Evolutionary conservation across 1,140 invertebrate genomes (phyloP), one percentile per base, ranked within the genome.

Genomic region (Papilio helenus): DNA sequence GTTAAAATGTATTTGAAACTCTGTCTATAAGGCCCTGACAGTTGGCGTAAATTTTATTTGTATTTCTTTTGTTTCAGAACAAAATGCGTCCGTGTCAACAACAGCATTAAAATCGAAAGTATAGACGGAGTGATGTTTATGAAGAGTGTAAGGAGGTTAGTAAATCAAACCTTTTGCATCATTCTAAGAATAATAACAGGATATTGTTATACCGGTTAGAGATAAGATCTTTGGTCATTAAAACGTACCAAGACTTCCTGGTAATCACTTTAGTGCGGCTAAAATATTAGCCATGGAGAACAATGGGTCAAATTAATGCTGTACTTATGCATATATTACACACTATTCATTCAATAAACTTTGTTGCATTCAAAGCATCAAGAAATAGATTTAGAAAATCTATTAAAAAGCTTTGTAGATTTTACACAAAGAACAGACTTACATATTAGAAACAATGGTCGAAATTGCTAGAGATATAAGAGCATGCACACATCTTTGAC

Each of bases 71-170:
- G 79, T 85, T 85, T 51, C 82, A 85, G 84, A 77, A 81, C 61
- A 85, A 79, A 80, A 85, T 85, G 84, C 82, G 51, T 73, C 79
- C 74, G 16, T 58, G 72, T 34, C 42, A 2, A 58, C 42, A 16
- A 42, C 49, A 44, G 44, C 79, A 81, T 79, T 73, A 71, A 80
- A 79, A 80, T 80, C 34, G 51, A 71, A 83, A 82, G 44, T 72
- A 72, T 71, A 83, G 72, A 73, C 68, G 20, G 58, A 65, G 29
- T 23, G 72, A 82, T 76, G 79, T 80, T 80, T 51, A 72, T 55
- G 42, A 82, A 80, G 55, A 83, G 18, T 68, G 58, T 81, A 65
- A 80, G 77, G 78, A 85, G 84, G 84, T 85, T 76, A 85, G 84
- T 46, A 39, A 81, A 72, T 72, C 34, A 76, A 76, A 39, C 8